phyloP scores from a whole-genome alignment of 2,797 vertebrate species.

The Diceros bicornis region DNA sequence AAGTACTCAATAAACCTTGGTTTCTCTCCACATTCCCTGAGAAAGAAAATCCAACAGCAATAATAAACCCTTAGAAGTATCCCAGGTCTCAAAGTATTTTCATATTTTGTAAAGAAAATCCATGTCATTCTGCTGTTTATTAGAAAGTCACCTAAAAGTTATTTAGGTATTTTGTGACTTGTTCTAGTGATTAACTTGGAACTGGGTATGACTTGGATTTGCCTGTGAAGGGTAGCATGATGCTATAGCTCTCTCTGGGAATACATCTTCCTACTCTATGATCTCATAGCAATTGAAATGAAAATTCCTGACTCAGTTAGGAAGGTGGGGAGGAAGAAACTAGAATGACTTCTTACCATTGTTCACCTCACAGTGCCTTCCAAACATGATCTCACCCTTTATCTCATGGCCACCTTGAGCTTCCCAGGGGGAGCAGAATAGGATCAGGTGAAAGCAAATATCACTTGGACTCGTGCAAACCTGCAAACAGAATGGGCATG shows the following conservation, averaged over 20 bases:
- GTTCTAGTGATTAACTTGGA: not conserved
- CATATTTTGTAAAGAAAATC: constrained; percentile 4
- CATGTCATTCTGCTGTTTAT: not conserved
- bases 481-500: not conserved
- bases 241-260: not conserved
- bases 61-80: not conserved
- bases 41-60: not conserved
- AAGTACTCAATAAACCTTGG: not conserved
- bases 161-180: not conserved
- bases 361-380: not conserved
- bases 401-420: not conserved
- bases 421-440: not conserved
- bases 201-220: not conserved
- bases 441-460: not conserved
- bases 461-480: not conserved
- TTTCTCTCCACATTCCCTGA: not conserved
- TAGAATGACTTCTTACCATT: not conserved
- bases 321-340: not conserved
- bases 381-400: not conserved
- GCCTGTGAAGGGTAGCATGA: not conserved
- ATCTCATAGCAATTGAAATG: not conserved
- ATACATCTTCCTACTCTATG: no score
- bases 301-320: not conserved
- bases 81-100: not conserved
- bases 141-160: not conserved